Percentiles rank a stretch among this genome's conserved stretches.
phyloP scores from a whole-genome alignment of 2,888 invertebrate genomes.

The Pseudanteris insignis region DNA sequence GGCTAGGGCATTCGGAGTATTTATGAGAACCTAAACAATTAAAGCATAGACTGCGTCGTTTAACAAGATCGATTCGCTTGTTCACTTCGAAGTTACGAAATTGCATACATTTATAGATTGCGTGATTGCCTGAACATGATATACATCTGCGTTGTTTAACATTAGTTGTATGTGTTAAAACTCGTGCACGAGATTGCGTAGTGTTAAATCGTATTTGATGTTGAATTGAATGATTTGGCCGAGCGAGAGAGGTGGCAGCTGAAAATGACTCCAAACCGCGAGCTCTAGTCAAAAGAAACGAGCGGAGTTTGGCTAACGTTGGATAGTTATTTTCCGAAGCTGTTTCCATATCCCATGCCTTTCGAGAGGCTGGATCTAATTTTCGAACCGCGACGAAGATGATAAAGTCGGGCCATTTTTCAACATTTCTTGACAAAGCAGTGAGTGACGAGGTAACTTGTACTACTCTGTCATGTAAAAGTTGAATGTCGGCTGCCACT shows the following conservation, averaged over 20 bases:
- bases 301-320: not conserved
- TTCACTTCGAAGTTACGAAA: not conserved
- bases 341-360: not conserved
- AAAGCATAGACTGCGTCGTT: not conserved
- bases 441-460: not conserved
- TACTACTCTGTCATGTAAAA: not conserved
- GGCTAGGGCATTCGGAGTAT: not conserved
- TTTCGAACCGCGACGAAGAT: conserved; percentile 1
- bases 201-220: no score
- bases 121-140: not conserved
- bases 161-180: not conserved
- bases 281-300: not conserved
- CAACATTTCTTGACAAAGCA: not conserved
- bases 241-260: no score
- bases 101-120: not conserved
- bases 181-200: not conserved
- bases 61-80: not conserved
- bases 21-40: not conserved
- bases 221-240: no score
- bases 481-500: not conserved
- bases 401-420: conserved; percentile 1
- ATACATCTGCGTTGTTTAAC: not conserved
- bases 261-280: not conserved
- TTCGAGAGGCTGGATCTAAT: conserved; percentile 2
- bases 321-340: not conserved